These are phyloP conservation scores for Frankliniella intonsa DNA, from an alignment of 2,888 invertebrate genomes.

Conservation along the genomic window DNA sequence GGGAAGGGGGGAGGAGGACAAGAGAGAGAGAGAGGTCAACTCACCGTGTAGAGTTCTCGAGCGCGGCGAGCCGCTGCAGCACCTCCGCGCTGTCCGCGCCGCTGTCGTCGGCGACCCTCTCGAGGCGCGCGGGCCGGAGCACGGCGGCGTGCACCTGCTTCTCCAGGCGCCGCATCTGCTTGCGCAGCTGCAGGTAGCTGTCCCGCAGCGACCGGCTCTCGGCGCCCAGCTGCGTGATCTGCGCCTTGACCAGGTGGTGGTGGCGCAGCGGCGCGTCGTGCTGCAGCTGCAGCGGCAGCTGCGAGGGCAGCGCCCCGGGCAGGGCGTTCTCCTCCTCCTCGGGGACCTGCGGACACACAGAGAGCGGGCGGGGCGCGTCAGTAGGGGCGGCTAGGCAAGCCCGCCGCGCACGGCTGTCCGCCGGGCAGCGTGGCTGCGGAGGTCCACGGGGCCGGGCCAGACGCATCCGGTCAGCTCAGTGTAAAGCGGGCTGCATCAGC, in stretches of 20 bases:
- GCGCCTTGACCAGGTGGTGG: constrained; percentile 17
- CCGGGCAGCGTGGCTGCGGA: no score
- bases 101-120: constrained; percentile 21
- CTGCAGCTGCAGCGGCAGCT: not conserved
- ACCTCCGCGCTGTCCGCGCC: not conserved
- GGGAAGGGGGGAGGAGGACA: not conserved
- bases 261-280: constrained; percentile 15
- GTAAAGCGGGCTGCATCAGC: no score
- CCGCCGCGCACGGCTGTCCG: not conserved
- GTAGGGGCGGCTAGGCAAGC: not conserved
- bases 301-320: not conserved
- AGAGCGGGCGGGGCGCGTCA: not conserved
- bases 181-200: not conserved
- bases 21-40: not conserved
- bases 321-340: constrained; percentile 1
- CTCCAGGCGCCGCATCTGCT: constrained; percentile 6
- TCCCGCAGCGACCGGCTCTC: not conserved
- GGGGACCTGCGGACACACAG: not conserved
- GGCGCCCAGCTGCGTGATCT: constrained; percentile 4
- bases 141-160: not conserved
- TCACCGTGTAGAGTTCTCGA: not conserved
- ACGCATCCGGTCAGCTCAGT: no score
- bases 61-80: constrained; percentile 8
- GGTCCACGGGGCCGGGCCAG: no score
- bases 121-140: constrained; percentile 7